Base-by-base conservation (phyloP, 2,113 vertebrate genomes). In the Thamnaconus septentrionalis region DNA sequence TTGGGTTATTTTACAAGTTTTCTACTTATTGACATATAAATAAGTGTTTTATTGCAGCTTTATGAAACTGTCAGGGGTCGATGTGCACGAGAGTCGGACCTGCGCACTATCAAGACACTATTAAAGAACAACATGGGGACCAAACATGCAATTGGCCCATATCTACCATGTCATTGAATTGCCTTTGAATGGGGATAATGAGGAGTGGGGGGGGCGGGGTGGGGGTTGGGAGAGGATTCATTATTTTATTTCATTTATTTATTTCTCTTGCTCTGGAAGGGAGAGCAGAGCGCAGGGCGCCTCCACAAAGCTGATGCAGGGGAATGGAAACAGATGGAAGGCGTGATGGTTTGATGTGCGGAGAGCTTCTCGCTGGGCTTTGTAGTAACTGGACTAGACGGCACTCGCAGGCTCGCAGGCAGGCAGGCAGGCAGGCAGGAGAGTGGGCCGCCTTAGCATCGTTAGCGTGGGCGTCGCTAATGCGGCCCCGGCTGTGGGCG, bases 321-420 rank as follows among this genome's bases (percentile, higher is more conserved):
- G 86, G 81, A 81, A 85, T 76, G 67, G 71, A 82, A 85, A 76
- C 85, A 83, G 81, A 90, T 85, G 85, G 87, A 87, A 83, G 77
- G 66, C 70, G 79, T 84, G 80, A 88, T 85, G 85, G 84, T 88
- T 82, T 86, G 84, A 90, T 87, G 85, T 87, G 87, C 76, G 78
- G 73, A 85, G 75, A 86, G 79, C 80, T 81, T 75, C 85, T 72
- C 76, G 86, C 87, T 79, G 76, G 76, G 76, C 83, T 88, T 88
- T 88, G 83, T 85, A 82, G 78, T 74, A 71, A 78, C 66, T 59
- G 78, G 79, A 84, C 81, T 56, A 71, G 79, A 80, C 79, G 58
- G 18, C 18, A 68, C 74, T 86, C 47, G 62, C 68, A 86, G 81
- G 79, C 73, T 31, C 18, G 18, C 18, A 31, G 18, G 18, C 18